These are phyloP conservation scores for Macrosiphum euphorbiae DNA, from an alignment of 2,888 invertebrate species.

Conservation along the genomic window DNA sequence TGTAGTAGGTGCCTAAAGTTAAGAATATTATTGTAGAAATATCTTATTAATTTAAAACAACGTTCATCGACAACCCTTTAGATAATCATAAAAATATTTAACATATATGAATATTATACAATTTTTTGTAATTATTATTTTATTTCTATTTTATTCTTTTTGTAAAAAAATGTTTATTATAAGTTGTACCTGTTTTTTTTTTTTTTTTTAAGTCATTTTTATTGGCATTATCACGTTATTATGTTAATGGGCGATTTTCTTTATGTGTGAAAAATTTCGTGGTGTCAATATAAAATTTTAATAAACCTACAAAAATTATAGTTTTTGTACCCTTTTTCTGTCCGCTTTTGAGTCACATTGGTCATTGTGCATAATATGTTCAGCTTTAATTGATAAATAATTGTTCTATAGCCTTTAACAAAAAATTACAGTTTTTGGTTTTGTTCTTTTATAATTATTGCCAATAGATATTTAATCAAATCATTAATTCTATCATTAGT, in stretches of 20 bases:
- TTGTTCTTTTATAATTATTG: background rate
- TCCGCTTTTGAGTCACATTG: background rate
- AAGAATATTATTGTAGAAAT: slow-evolving; percentile 41
- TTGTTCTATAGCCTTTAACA: background rate
- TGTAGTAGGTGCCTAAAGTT: slow-evolving; percentile 57
- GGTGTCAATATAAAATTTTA: slow-evolving; percentile 40
- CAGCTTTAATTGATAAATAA: background rate
- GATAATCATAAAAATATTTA: slow-evolving; percentile 44
- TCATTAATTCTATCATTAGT: background rate
- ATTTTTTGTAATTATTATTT: slow-evolving; percentile 58
- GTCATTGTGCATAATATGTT: background rate
- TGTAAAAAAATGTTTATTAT: slow-evolving; percentile 54
- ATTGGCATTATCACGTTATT: slow-evolving; percentile 27
- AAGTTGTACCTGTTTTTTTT: slow-evolving; percentile 38
- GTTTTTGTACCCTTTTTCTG: background rate
- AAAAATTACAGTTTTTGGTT: background rate
- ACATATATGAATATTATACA: slow-evolving; percentile 31
- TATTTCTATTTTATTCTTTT: slow-evolving; percentile 43
- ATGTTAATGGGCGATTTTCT: slow-evolving; percentile 27
- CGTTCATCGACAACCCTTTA: background rate
- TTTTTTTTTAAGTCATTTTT: slow-evolving; percentile 36
- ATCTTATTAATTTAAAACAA: slow-evolving; percentile 38
- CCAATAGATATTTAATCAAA: background rate
- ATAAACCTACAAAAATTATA: slow-evolving; percentile 43
- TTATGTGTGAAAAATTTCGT: slow-evolving; percentile 31